Evolutionary conservation across 1,140 invertebrate genomes (phyloP), one percentile per base, ranked within the genome.

Genomic region (Berghia stephanieae): DNA sequence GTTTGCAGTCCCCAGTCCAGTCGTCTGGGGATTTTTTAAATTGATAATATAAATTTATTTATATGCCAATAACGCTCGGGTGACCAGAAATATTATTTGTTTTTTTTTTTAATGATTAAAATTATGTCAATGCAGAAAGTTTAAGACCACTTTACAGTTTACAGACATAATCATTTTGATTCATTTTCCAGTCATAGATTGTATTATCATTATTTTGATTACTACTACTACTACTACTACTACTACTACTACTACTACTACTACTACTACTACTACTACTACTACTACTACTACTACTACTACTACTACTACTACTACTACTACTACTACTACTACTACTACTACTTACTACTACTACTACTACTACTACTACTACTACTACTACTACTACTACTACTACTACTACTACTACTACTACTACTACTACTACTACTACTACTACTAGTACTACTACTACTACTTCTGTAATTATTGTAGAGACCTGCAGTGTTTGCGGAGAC

Each of bases 401-500:
- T 60, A 6, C 55, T 60, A 10, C 55, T 24, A 4, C 66, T 40
- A 8, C 66, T 68, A 31, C 66, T 36, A 34, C 16, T 68, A 34
- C 66, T 68, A 8, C 66, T 36, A 8, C 66, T 68, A 31, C 34
- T 68, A 36, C 66, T 68, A 36, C 66, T 40, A 36, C 66, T 40
- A 36, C 66, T 40, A 36, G 27, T 40, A 36, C 34, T 68, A 31
- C 34, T 16, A 10, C 34, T 16, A n/a, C n/a, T n/a, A n/a, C n/a
- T n/a, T n/a, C n/a, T n/a, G n/a, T n/a, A n/a, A n/a, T n/a, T n/a
- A n/a, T n/a, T n/a, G n/a, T n/a, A n/a, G n/a, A n/a, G n/a, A n/a
- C n/a, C n/a, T n/a, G n/a, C n/a, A n/a, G n/a, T n/a, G n/a, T n/a
- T n/a, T n/a, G n/a, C n/a, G n/a, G n/a, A n/a, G n/a, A n/a, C n/a